Evolutionary conservation across 2,797 vertebrate species (phyloP).

Genomic region (Lindbergichthys nudifrons): DNA sequence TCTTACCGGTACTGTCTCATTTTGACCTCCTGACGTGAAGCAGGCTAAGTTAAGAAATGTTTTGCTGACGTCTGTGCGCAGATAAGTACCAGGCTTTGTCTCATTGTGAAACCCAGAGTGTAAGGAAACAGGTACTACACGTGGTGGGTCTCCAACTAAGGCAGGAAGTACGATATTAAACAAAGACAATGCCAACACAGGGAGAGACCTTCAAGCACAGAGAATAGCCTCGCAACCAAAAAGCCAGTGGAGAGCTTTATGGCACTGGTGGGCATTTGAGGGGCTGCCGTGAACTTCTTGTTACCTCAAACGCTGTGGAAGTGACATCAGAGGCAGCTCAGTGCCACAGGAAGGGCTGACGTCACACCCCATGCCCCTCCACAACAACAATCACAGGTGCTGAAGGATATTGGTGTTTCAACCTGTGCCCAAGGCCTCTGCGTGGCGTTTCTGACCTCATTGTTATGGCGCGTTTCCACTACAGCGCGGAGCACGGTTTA

Average conservation of each 20-base stretch:
- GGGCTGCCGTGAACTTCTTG: slow-evolving; percentile 65
- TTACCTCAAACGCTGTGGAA: slow-evolving; percentile 65
- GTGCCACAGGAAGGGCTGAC: slow-evolving; percentile 68
- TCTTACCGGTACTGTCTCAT: slow-evolving; percentile 30
- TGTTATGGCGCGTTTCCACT: too few species aligned
- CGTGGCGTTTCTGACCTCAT: slow-evolving; percentile 34
- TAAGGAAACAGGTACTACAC: slow-evolving; percentile 75
- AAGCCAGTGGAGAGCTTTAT: slow-evolving; percentile 57
- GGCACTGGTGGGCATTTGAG: slow-evolving; percentile 66
- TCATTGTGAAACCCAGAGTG: slow-evolving; percentile 65
- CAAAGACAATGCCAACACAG: slow-evolving; percentile 75
- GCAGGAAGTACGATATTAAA: slow-evolving; percentile 73
- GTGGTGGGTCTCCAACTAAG: slow-evolving; percentile 53
- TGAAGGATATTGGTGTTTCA: slow-evolving; percentile 68
- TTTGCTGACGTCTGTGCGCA: slow-evolving; percentile 52
- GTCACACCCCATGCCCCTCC: slow-evolving; percentile 29
- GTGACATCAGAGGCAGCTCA: slow-evolving; percentile 68
- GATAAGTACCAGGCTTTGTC: slow-evolving; percentile 58
- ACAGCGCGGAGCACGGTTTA: too few species aligned
- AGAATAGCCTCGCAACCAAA: slow-evolving; percentile 46
- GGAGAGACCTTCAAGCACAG: slow-evolving; percentile 71
- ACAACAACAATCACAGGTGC: slow-evolving; percentile 73
- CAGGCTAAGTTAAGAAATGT: slow-evolving; percentile 45
- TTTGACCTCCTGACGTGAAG: slow-evolving; percentile 37
- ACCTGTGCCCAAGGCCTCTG: slow-evolving; percentile 59